Base-by-base conservation (phyloP, 1,140 invertebrate genomes). In the Caerostris extrusa region DNA sequence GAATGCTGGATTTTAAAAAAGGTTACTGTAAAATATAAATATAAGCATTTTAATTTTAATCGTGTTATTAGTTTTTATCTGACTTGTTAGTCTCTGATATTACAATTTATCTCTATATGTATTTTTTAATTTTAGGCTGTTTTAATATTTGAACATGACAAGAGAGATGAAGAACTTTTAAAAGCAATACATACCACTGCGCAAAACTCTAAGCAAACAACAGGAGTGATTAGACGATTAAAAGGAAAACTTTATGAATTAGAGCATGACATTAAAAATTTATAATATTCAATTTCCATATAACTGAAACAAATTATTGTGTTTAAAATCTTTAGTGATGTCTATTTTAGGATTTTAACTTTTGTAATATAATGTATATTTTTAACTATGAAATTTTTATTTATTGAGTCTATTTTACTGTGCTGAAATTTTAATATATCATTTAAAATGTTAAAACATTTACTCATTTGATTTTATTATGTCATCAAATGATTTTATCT, bases 221-320 rank as follows among this genome's bases (percentile, higher is more conserved):
- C 60, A 7, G 60, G 6, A 67, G 88, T 58, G 5, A 60, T 94
- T 12, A 90, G 55, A 67, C 34, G 93, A 10, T 58, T 94, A 34
- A 94, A 94, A 90, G 88, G 58, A 14, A 90, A 94, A 53, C 50
- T 94, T 12, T 94, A 94, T 94, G 87, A 90, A 34, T 57, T 94
- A 4, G 93, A 94, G 69, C 67, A 7, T 60, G 88, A 90, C 34
- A 83, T 94, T 17, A 94, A 94, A 34, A 53, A 85, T 67, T 55
- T 94, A 34, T 94, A 55, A 94, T 50, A 83, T 5, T 17, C 7
- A 19, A 7, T 60, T 60, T 58, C 19, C 8, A 82, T 82, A 14
- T 50, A 3, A 82, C 34, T 53, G 7, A 14, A 10, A n/a, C 82
- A 85, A 8, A 34, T 34, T 34, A 64, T 64, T 64, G 61, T 17